Evolutionary conservation across 1,140 invertebrate genomes (phyloP).

Genomic region (Oreohelix idahoensis): DNA sequence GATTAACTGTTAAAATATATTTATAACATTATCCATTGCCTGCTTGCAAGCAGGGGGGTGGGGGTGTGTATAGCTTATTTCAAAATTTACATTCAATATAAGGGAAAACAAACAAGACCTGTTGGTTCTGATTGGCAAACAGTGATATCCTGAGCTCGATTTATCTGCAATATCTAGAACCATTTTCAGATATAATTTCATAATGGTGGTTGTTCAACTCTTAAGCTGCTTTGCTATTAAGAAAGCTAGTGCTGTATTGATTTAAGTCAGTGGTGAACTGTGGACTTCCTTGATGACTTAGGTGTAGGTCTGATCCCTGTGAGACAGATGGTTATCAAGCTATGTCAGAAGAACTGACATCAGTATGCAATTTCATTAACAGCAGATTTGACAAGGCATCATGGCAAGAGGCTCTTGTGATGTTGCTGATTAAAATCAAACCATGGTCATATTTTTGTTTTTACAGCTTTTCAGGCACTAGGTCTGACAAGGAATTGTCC

Average conservation of each 20-base stretch:
- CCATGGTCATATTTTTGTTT: not conserved
- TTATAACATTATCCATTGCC: not conserved
- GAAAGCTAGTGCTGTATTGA: not conserved
- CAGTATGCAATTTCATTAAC: too few relatives aligned
- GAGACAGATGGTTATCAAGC: not conserved
- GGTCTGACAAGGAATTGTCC: too few relatives aligned
- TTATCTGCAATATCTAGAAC: not conserved
- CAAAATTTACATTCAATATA: not conserved
- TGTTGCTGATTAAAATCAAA: not conserved
- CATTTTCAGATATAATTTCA: not conserved
- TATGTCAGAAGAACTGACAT: too few relatives aligned
- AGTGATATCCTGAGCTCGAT: not conserved
- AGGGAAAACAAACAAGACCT: not conserved
- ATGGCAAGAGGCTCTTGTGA: too few relatives aligned
- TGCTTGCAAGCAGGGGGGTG: not conserved
- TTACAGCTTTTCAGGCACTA: not conserved
- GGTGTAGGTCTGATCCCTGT: not conserved
- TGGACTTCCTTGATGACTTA: not conserved
- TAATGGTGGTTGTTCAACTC: not conserved
- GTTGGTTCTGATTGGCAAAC: not conserved
- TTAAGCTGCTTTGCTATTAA: too few relatives aligned
- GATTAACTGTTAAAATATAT: not conserved
- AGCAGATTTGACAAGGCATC: too few relatives aligned
- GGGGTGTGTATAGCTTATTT: not conserved
- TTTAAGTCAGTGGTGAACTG: not conserved